Percentiles rank a stretch among this genome's conserved stretches.
Evolutionary conservation across 2,888 invertebrate species (phyloP).

Genomic region (Anarsia innoxiella): DNA sequence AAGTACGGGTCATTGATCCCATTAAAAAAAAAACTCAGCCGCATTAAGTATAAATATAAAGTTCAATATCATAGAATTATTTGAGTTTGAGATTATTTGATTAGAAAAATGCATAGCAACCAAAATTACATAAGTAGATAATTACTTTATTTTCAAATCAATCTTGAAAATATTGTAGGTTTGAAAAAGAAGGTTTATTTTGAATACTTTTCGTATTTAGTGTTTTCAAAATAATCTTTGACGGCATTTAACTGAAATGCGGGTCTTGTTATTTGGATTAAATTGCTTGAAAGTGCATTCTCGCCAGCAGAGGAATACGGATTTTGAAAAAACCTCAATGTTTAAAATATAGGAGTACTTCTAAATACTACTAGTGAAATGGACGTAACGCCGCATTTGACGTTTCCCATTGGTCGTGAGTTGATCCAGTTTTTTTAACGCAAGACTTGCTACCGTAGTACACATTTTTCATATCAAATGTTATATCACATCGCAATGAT

Average conservation of each 20-base stretch:
- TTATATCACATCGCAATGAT: no score
- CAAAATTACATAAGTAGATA: background rate
- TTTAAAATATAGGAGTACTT: background rate
- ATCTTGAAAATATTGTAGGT: background rate
- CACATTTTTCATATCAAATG: no score
- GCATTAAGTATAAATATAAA: background rate
- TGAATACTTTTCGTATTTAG: background rate
- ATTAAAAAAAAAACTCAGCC: background rate
- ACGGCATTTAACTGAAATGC: constrained; percentile 1
- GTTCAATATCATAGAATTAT: background rate
- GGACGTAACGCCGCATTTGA: background rate
- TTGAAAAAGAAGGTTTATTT: background rate
- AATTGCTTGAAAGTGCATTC: constrained; percentile 7
- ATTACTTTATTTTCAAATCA: background rate
- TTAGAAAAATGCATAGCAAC: background rate
- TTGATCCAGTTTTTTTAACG: background rate
- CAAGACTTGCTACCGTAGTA: background rate
- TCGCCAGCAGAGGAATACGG: constrained; percentile 1
- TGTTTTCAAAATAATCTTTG: constrained; percentile 5
- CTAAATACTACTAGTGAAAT: background rate
- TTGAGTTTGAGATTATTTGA: background rate
- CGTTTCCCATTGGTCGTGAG: background rate
- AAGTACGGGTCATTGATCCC: background rate
- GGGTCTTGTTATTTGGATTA: constrained; percentile 7
- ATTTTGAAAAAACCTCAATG: background rate